phyloP scores from a whole-genome alignment of 1,140 invertebrate species.

The Drosophila tani region DNA sequence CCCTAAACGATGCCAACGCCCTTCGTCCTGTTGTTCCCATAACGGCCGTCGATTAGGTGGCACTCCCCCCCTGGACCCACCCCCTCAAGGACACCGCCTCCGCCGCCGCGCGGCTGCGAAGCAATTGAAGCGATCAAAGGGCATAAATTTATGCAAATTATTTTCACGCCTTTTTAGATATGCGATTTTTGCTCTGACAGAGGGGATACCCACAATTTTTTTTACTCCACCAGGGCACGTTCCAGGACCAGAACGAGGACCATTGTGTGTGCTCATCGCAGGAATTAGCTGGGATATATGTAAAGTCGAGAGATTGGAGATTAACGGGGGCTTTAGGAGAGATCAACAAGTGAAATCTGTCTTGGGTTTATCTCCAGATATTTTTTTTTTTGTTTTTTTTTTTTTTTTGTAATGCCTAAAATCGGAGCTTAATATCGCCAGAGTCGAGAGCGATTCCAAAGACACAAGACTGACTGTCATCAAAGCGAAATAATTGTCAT shows the following conservation, averaged over 20 bases:
- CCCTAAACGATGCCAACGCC: constrained; percentile 72
- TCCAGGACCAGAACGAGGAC: neutral
- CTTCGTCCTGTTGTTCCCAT: constrained; percentile 59
- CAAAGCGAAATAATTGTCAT: constrained; percentile 44
- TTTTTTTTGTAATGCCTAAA: constrained; percentile 44
- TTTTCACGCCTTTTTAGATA: constrained; percentile 85
- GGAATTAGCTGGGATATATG: constrained; percentile 42
- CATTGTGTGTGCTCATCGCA: constrained; percentile 36
- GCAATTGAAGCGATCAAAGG: constrained; percentile 83
- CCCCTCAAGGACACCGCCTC: constrained; percentile 3
- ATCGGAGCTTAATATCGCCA: constrained; percentile 34
- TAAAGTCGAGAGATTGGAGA: constrained; percentile 33
- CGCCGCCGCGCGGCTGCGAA: constrained; percentile 19
- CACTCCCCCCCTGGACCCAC: constrained; percentile 2
- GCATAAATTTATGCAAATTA: constrained; percentile 85
- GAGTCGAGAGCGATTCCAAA: constrained; percentile 18
- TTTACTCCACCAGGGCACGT: constrained; percentile 16
- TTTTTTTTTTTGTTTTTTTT: constrained; percentile 28
- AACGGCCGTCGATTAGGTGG: constrained; percentile 73
- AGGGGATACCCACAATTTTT: neutral
- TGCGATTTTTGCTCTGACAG: constrained; percentile 56
- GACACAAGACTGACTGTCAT: constrained; percentile 29
- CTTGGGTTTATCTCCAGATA: neutral
- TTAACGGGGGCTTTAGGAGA: neutral
- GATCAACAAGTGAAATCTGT: constrained; percentile 26